phyloP scores from a whole-genome alignment of 1,140 invertebrate genomes.

The Meloidogyne exigua region DNA sequence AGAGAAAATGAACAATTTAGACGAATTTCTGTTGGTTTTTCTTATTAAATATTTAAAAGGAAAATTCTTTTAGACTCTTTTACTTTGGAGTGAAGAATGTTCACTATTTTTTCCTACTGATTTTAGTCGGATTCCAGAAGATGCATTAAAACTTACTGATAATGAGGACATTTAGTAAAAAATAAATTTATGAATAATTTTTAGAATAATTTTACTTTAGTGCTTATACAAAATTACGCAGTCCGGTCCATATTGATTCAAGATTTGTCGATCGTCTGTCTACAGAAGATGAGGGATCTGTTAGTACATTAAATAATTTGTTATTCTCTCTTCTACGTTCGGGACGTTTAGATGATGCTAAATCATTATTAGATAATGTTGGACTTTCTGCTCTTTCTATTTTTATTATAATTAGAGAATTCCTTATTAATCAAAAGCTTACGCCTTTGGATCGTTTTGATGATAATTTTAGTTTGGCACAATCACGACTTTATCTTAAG shows the following conservation, averaged over 20 bases:
- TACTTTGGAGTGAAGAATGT: constrained; percentile 42
- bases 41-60: background rate
- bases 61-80: constrained; percentile 21
- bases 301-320: constrained; percentile 22
- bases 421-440: constrained; percentile 34
- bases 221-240: constrained; percentile 27
- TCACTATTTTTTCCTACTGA: constrained; percentile 14
- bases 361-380: constrained; percentile 29
- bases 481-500: constrained; percentile 33
- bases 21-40: constrained; percentile 19
- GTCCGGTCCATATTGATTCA: constrained; percentile 23
- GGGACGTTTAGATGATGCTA: constrained; percentile 32
- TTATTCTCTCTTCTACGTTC: constrained; percentile 33
- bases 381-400: constrained; percentile 14
- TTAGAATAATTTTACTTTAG: no score
- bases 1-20: constrained; percentile 31
- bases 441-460: constrained; percentile 30
- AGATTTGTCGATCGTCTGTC: constrained; percentile 28
- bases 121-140: constrained; percentile 22
- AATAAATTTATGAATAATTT: no score
- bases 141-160: background rate
- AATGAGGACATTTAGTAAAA: constrained; percentile 21
- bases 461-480: constrained; percentile 32
- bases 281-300: constrained; percentile 15
- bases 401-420: constrained; percentile 36